Conservation (phyloP, 2,797 vertebrate genomes). For the Premnoplex brunnescens region DNA sequence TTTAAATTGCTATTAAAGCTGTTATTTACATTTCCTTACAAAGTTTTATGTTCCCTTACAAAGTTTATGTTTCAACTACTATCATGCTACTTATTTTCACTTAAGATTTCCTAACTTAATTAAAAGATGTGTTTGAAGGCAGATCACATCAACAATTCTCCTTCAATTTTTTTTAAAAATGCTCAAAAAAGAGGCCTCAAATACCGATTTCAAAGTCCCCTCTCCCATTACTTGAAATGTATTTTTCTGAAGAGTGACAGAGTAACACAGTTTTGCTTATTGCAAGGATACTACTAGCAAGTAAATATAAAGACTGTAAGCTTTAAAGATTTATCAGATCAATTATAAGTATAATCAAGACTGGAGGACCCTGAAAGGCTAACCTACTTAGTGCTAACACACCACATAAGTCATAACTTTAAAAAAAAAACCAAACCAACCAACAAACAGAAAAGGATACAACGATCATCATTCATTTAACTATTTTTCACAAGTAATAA, state of each 20-base stretch:
- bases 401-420: background rate
- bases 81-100: background rate
- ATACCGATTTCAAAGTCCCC: background rate
- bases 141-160: background rate
- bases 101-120: background rate
- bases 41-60: background rate
- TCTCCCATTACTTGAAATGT: background rate
- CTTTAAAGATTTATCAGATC: background rate
- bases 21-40: background rate
- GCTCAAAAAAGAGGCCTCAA: background rate
- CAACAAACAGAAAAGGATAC: background rate
- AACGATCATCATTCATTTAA: background rate
- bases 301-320: background rate
- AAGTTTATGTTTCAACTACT: background rate
- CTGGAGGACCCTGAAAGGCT: background rate
- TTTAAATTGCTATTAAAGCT: background rate
- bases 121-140: background rate
- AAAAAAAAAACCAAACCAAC: background rate
- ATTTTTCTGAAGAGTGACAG: background rate
- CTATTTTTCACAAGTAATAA: background rate
- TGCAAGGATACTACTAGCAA: background rate
- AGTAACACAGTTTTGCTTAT: background rate
- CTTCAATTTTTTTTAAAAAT: background rate
- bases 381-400: background rate
- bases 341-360: background rate